These are phyloP conservation scores for Hycleus cichorii DNA, from an alignment of 1,140 invertebrate species.

Conservation along the genomic window DNA sequence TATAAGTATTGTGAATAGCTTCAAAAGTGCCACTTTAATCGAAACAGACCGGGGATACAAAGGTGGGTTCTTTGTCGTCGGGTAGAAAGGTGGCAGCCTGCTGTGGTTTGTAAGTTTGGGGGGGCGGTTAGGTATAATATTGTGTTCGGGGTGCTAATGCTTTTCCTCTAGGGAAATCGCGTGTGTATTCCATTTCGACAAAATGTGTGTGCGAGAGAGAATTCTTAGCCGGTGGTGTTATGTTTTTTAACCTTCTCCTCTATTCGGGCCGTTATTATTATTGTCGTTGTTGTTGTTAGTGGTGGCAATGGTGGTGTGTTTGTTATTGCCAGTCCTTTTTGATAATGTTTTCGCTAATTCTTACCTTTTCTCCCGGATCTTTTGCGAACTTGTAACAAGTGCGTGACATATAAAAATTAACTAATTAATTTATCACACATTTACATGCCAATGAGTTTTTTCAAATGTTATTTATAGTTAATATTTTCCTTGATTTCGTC, in stretches of 20 bases:
- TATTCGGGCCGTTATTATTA: too few species aligned
- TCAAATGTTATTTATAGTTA: background rate
- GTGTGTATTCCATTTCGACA: slow-evolving; percentile 22
- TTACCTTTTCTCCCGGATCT: too few species aligned
- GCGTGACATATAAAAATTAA: slow-evolving; percentile 10
- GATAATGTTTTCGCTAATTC: too few species aligned
- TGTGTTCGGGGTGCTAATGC: slow-evolving; percentile 31
- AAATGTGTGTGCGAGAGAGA: background rate
- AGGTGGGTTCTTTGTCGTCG: slow-evolving; percentile 3
- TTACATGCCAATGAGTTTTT: slow-evolving; percentile 5
- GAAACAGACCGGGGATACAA: background rate
- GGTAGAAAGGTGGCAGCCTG: slow-evolving; percentile 1
- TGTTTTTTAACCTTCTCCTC: background rate
- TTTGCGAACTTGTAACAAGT: background rate
- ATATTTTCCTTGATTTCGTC: background rate
- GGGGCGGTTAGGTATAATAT: slow-evolving; percentile 24
- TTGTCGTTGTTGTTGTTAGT: background rate
- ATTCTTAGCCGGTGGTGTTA: slow-evolving; percentile 7
- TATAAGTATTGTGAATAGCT: background rate
- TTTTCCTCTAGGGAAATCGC: slow-evolving; percentile 28
- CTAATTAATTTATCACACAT: slow-evolving; percentile 14
- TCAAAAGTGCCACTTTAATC: slow-evolving; percentile 14
- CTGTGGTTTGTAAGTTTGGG: slow-evolving; percentile 18
- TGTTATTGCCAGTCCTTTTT: too few species aligned
- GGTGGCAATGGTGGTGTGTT: too few species aligned